phyloP scores from a whole-genome alignment of 1,140 invertebrate genomes.

The Nixonia krombeini region DNA sequence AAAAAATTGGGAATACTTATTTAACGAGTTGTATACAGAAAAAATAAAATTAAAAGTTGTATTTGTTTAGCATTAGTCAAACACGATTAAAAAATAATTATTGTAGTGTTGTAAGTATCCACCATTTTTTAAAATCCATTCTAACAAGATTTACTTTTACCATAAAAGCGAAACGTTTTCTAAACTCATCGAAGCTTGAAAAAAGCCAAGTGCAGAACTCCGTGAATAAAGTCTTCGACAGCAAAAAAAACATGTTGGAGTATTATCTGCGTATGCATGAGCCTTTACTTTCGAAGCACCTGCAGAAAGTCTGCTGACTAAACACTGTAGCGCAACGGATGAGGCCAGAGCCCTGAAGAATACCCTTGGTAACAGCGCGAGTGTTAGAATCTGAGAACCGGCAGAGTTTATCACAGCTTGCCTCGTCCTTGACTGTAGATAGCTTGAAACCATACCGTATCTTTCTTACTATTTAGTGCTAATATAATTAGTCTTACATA shows the following conservation, averaged over 20 bases:
- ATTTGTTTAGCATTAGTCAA: no score
- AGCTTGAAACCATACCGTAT: slow-evolving; percentile 40
- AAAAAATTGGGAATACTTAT: no score
- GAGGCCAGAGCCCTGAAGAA: no score
- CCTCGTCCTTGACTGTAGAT: slow-evolving; percentile 36
- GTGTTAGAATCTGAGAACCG: slow-evolving; percentile 40
- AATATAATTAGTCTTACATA: slow-evolving; percentile 9
- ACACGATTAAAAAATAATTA: no score
- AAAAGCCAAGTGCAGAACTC: slow-evolving; percentile 30
- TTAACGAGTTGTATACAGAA: no score
- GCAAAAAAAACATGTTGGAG: slow-evolving; percentile 20
- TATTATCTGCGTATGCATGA: slow-evolving; percentile 45
- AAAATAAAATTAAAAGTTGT: no score
- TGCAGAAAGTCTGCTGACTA: slow-evolving; percentile 39
- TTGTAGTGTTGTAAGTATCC: no score
- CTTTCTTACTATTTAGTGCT: slow-evolving; percentile 3
- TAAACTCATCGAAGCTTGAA: slow-evolving; percentile 23
- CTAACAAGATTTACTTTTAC: no score
- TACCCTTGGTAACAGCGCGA: slow-evolving; percentile 43
- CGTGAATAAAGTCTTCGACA: slow-evolving; percentile 31
- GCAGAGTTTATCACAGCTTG: slow-evolving; percentile 41
- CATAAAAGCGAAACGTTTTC: slow-evolving; percentile 35
- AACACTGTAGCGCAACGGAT: slow-evolving; percentile 22
- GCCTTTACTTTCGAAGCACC: slow-evolving; percentile 47
- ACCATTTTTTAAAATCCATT: no score